Evolutionary conservation across 2,113 vertebrate genomes (phyloP), one percentile per base, ranked within the genome.

Genomic region (Saguinus midas): DNA sequence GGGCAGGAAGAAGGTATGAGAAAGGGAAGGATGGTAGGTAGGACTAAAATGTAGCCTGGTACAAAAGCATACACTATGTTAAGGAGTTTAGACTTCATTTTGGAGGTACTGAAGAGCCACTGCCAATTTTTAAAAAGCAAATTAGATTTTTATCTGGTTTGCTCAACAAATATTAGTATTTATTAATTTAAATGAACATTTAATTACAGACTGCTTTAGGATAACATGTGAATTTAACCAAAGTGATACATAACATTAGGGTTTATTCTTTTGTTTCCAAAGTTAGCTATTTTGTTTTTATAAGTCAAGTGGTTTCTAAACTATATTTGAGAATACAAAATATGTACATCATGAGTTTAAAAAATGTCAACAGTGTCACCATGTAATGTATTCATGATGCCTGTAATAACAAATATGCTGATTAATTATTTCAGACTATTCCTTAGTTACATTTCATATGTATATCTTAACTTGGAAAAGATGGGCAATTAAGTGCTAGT

Each of bases 291-390:
- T 76, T 52, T 12, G 5, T 17, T 55, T 84, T 70, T n/a, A 32
- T 43, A 83, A 82, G 55, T 58, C 29, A n/a, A 68, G 12, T 61
- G 18, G 72, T 55, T 94, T 87, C 17, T 29, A 76, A 57, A 84
- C 18, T 57, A 35, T 66, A 29, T 88, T 87, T 92, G 57, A 78
- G 55, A 96, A 96, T 45, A 96, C 17, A 87, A 96, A 79, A 90
- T 25, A 29, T 13, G 43, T 4, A 40, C 3, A 55, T 5, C 13
- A 79, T 37, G 87, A 95, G 50, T 7, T 17, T 50, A 21, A 70
- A 86, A 87, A 89, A 83, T 64, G n/a, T 68, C 40, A 8, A 61
- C 1, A 37, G 25, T 87, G 80, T 17, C 43, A 81, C 25, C 1
- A 27, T 37, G 86, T 64, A 86, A 89, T 81, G 32, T 76, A 90